phyloP scores from a whole-genome alignment of 1,140 invertebrate genomes.

The Cheumatopsyche charites region DNA sequence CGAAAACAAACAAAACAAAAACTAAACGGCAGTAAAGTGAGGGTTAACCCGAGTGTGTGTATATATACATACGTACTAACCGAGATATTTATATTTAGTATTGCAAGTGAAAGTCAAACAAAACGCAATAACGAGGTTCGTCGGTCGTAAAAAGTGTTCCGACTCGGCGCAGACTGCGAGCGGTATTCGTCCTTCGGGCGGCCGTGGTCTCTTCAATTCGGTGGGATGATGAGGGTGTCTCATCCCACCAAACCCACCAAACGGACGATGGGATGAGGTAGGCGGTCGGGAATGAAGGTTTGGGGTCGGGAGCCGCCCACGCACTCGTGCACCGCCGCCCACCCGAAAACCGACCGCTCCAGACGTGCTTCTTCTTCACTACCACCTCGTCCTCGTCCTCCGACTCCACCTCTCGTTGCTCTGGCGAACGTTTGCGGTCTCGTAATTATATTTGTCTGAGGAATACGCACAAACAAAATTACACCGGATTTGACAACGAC shows the following conservation, averaged over 20 bases:
- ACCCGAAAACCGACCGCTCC: constrained; percentile 52
- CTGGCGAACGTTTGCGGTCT: constrained; percentile 44
- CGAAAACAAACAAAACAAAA: too few species aligned
- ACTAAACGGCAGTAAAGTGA: too few species aligned
- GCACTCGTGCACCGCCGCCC: constrained; percentile 50
- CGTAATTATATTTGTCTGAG: constrained; percentile 49
- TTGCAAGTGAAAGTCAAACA: constrained; percentile 28
- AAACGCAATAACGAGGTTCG: constrained; percentile 31
- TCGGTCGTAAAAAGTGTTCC: constrained; percentile 45
- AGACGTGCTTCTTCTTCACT: constrained; percentile 35
- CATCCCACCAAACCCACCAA: constrained; percentile 3
- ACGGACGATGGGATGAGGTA: constrained; percentile 57
- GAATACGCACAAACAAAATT: constrained; percentile 44
- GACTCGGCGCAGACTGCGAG: constrained; percentile 46
- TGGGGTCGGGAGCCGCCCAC: constrained; percentile 52
- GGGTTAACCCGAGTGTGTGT: not conserved
- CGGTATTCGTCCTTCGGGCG: constrained; percentile 47
- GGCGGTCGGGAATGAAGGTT: constrained; percentile 50
- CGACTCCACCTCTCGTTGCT: constrained; percentile 27
- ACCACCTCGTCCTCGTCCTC: constrained; percentile 52
- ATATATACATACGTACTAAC: not conserved
- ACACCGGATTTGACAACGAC: constrained; percentile 43
- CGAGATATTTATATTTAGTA: not conserved
- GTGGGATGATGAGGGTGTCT: constrained; percentile 30
- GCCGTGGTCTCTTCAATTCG: too few species aligned